Conservation (phyloP, 2,797 vertebrate genomes). For the Neosilurus mollespiculum region DNA sequence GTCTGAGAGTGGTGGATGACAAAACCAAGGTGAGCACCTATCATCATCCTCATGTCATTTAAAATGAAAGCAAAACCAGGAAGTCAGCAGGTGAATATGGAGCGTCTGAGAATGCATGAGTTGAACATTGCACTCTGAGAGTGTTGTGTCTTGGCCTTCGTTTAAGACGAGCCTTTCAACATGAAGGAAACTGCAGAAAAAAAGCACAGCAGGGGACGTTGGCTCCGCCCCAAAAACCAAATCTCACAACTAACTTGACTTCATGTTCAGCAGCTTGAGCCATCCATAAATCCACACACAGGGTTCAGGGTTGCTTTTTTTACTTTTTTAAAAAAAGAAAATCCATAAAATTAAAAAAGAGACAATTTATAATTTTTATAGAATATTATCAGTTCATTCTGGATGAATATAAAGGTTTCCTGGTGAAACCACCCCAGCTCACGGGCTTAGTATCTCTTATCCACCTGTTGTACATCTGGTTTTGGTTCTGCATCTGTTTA, state of each 20-base stretch:
- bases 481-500: too few species aligned
- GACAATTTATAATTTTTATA: too few species aligned
- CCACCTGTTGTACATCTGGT: too few species aligned
- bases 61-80: neutral
- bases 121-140: neutral
- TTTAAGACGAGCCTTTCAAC: slow-evolving; percentile 6
- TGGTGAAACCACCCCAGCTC: too few species aligned
- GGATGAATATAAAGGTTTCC: too few species aligned
- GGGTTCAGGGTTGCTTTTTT: neutral
- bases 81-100: slow-evolving; percentile 1
- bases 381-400: too few species aligned
- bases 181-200: slow-evolving; percentile 4
- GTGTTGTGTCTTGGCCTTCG: slow-evolving; percentile 31
- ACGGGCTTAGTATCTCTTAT: too few species aligned
- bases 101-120: neutral
- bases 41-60: neutral
- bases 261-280: neutral
- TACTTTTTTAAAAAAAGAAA: too few species aligned
- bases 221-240: slow-evolving; percentile 30
- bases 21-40: slow-evolving; percentile 84
- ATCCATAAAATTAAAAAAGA: too few species aligned
- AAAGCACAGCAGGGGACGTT: slow-evolving; percentile 38
- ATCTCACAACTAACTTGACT: slow-evolving; percentile 30
- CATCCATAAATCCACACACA: neutral
- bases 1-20: slow-evolving; percentile 89